Evolutionary conservation across 2,113 vertebrate genomes (phyloP), one percentile per base, ranked within the genome.

Genomic region (Dasyprocta punctata): DNA sequence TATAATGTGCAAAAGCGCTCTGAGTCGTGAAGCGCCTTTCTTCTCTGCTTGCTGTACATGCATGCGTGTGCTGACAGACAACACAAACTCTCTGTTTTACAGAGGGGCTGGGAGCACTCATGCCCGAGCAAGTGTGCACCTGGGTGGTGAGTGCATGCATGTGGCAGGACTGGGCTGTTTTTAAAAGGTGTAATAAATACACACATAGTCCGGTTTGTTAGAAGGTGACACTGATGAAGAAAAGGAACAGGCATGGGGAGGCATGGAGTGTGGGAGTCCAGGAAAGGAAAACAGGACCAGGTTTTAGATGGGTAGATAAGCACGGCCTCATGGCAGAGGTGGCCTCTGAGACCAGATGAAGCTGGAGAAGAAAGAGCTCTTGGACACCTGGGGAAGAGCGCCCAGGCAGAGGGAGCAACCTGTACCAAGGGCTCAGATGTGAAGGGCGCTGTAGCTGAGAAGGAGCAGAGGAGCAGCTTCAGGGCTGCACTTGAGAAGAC

Each of bases 341-440:
- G 20, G 33, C 30, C 4, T 49, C 49, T 90, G 28, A 33, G 41
- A 19, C 28, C 13, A 36, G 77, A 52, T 7, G 10, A 44, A 56
- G 54, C 11, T 38, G 58, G 49, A 14, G 24, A 84, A 14, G 13
- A 11, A 41, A 6, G 7, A 84, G 36, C 22, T 13, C 63, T 67
- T 28, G 2, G n/a, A 19, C 13, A 20, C 49, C 7, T 11, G 22
- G 65, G 38, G 78, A 11, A 73, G 33, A 85, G 36, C 56, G 22
- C 19, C 78, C 63, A n/a, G 54, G 33, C 28, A 14, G 22, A 60
- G 56, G 58, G 5, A 20, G 5, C 8, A 9, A 3, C 56, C 47
- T 2, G 17, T 4, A 7, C 67, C 26, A 4, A 41, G 67, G 44
- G 7, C 11, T 11, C 13, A 1, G 24, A 1, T 30, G 19, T 1